These are phyloP conservation scores for Eremobia ochroleuca DNA, from an alignment of 2,888 invertebrate genomes.

Conservation along the genomic window DNA sequence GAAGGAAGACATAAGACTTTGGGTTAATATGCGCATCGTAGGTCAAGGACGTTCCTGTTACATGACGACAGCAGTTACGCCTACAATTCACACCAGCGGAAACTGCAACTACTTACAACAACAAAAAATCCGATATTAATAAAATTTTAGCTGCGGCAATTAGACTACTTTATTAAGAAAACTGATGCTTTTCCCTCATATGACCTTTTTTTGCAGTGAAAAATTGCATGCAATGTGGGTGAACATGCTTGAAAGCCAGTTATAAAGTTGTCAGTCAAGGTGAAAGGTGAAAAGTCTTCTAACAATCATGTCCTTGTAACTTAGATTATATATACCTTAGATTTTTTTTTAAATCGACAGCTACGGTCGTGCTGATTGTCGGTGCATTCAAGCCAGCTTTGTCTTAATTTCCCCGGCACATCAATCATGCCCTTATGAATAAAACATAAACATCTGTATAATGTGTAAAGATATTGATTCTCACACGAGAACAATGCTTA, in stretches of 20 bases:
- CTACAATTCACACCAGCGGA: not conserved
- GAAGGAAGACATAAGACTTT: constrained; percentile 57
- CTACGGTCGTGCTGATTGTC: no score
- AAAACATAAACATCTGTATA: not conserved
- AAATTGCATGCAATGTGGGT: not conserved
- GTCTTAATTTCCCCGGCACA: not conserved
- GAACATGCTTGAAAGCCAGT: not conserved
- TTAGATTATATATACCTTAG: no score
- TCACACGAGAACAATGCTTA: not conserved
- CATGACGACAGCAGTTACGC: constrained; percentile 17
- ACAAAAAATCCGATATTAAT: not conserved
- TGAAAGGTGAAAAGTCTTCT: not conserved
- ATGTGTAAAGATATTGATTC: not conserved
- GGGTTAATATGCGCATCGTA: constrained; percentile 4
- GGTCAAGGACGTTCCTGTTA: constrained; percentile 42
- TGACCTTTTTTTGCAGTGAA: not conserved
- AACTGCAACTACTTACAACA: not conserved
- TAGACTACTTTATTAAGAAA: not conserved
- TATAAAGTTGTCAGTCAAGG: not conserved
- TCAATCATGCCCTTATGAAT: not conserved
- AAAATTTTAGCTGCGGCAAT: not conserved
- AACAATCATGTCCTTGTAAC: not conserved
- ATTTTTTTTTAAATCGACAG: no score
- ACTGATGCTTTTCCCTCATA: not conserved
- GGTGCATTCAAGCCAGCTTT: not conserved